Evolutionary conservation across 2,113 vertebrate genomes (phyloP), one percentile per base, ranked within the genome.

Genomic region (Tyrannus savana): DNA sequence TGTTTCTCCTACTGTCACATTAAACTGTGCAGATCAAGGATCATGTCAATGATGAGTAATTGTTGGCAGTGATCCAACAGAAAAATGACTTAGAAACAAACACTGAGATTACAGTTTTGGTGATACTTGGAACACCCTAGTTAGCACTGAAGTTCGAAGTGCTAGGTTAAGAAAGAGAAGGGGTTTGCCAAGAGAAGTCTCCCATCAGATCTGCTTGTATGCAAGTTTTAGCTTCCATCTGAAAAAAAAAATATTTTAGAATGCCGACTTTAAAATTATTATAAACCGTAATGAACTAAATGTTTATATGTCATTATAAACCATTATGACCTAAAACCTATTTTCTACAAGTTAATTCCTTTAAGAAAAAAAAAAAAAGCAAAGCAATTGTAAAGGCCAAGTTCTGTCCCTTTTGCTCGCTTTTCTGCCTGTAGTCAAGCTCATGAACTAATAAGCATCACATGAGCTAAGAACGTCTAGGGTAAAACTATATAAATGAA

Each of bases 401-500:
- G 2, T n/a, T 58, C 12, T 73, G 14, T 25, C 33, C 31, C 23
- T 62, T 86, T 84, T 72, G 0, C 25, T 87, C 50, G 33, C 22
- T 75, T 63, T 39, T 84, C 59, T 75, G 10, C 15, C 22, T 41
- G 9, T 47, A 50, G 53, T 23, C 27, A 63, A 27, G 4, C 30
- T 68, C 27, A 55, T 8, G 7, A 73, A 46, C 23, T 35, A 59
- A 58, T 15, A 25, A 31, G 5, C 12, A 50, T 50, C 46, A 23
- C 6, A 7, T 3, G 28, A 78, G 10, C 5, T 64, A 75, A 85
- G 12, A 72, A 3, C 6, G 3, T 52, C 15, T 0, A 75, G 19
- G 6, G 52, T 52, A 58, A 84, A 83, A 67, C 60, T 52, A 3
- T 11, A n/a, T 30, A 74, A 74, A 64, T 6, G 10, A 30, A 62